phyloP scores from a whole-genome alignment of 2,113 vertebrate genomes.

The Progne subis region DNA sequence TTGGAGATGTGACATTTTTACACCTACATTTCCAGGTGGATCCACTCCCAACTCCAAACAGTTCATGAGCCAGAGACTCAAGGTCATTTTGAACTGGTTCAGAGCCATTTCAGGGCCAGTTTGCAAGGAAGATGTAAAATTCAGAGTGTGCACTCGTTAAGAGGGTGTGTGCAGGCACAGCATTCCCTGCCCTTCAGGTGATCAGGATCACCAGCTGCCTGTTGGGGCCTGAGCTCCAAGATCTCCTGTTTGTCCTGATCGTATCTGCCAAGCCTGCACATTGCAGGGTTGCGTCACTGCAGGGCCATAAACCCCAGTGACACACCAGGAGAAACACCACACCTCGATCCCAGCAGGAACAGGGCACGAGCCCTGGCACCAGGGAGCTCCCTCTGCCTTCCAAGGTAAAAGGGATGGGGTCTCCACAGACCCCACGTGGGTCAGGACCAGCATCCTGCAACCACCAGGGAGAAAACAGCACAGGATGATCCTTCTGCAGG shows the following conservation, averaged over 20 bases:
- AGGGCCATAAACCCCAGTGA: not conserved
- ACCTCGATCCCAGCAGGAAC: not conserved
- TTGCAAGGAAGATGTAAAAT: not conserved
- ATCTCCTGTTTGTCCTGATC: not conserved
- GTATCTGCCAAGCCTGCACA: conserved; percentile 3
- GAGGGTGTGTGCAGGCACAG: conserved; percentile 27
- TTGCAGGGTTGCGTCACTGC: not conserved
- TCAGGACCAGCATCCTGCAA: not conserved
- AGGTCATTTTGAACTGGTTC: not conserved
- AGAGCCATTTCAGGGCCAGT: not conserved
- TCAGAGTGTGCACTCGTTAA: not conserved
- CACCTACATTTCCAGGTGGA: not conserved
- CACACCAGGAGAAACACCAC: not conserved
- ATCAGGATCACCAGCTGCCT: conserved; percentile 12
- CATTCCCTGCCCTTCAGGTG: conserved; percentile 5
- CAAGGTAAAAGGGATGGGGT: not conserved
- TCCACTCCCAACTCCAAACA: not conserved
- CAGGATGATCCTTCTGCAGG: rapidly evolving
- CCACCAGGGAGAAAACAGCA: not conserved
- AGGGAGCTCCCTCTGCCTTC: not conserved
- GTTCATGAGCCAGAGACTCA: not conserved
- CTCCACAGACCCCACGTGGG: rapidly evolving
- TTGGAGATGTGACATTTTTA: not conserved
- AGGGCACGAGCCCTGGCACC: rapidly evolving
- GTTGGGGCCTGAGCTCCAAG: conserved; percentile 35